Base-by-base conservation (phyloP, 2,888 invertebrate genomes). In the Unio pictorum region DNA sequence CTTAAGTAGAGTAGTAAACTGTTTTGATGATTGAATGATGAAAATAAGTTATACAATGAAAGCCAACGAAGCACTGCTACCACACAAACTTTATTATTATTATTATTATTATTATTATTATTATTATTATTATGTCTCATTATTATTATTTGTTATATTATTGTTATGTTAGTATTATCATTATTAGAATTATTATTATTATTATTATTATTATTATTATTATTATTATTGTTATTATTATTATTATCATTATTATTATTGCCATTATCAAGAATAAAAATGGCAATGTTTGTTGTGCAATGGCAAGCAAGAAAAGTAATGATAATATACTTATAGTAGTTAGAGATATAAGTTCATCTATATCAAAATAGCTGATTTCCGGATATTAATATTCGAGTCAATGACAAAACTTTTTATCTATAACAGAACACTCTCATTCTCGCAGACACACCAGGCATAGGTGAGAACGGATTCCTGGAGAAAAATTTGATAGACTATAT, bases 401-500 rank as follows among this genome's bases (percentile, higher is more conserved):
- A 2, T 8, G 8, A 45, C 45, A 45, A 2, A 45, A 2, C 45
- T 11, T 45, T n/a, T 59, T 7, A n/a, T 60, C 17, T 57, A 26
- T 73, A 73, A 20, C 81, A 88, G 88, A 80, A 82, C 66, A 87
- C 87, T 0, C 74, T 88, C 18, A 82, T 85, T 11, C 71, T 88
- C 17, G 83, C 87, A 3, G 87, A 88, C 68, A 86, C 86, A 0
- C 88, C 88, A 4, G 88, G 88, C 20, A 85, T 88, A 30, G 87
- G 87, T 0, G 88, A 88, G 65, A 85, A 84, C 67, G 83, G 81
- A n/a, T 75, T 80, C 18, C 82, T 88, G 78, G 86, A 87, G 60
- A 66, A 72, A 8, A 76, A 83, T 34, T 79, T 87, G 7, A 75
- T 80, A 73, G 75, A 82, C 5, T 88, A 81, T 76, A 83, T 87